Evolutionary conservation across 2,797 vertebrate genomes (phyloP).

Genomic region (Gallinago nigripennis): DNA sequence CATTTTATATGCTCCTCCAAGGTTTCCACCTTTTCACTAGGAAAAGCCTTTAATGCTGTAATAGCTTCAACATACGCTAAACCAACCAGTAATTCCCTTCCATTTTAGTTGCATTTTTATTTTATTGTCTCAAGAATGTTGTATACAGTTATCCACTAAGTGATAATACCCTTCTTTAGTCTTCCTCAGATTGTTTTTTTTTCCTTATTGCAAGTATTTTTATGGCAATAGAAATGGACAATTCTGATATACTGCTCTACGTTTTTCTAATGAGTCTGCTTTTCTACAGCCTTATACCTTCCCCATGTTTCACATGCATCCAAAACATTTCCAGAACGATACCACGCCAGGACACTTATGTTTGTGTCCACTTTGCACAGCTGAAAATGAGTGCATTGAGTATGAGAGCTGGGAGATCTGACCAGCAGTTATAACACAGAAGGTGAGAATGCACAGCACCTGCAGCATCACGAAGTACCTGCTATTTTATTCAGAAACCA

Average conservation of each 20-base stretch:
- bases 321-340: neutral
- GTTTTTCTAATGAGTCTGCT: neutral
- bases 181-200: neutral
- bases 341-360: neutral
- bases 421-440: fast-evolving
- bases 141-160: neutral
- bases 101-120: neutral
- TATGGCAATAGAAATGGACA: neutral
- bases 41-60: fast-evolving
- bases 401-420: neutral
- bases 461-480: neutral
- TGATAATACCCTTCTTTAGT: neutral
- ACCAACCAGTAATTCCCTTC: neutral
- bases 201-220: neutral
- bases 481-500: neutral
- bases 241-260: neutral
- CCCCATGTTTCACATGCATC: neutral
- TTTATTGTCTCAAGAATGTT: neutral
- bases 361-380: neutral
- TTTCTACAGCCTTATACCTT: neutral
- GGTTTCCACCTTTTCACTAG: neutral
- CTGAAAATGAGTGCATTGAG: neutral
- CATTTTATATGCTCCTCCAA: neutral
- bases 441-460: neutral
- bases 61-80: neutral